A percentile compares a stretch with the other conserved stretches of the same genome.
These are phyloP conservation scores for Zosterops hypoxanthus DNA, from an alignment of 2,113 vertebrate species.

Conservation along the genomic window DNA sequence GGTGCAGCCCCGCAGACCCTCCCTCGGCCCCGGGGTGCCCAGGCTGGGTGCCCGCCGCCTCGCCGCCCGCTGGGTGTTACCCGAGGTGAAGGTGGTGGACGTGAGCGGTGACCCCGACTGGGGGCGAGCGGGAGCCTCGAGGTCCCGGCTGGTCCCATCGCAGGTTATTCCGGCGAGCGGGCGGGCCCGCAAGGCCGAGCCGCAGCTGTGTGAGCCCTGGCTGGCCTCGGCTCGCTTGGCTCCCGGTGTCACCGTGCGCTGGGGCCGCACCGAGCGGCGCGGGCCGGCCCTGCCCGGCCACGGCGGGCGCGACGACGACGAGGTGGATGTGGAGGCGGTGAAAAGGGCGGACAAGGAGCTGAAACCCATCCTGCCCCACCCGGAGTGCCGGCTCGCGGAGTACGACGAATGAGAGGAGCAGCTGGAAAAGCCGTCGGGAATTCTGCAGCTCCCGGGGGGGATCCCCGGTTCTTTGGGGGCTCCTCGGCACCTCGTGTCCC, in stretches of 20 bases:
- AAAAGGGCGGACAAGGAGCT: background rate
- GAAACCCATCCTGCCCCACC: background rate
- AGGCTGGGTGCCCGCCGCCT: background rate
- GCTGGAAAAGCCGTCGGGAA: background rate
- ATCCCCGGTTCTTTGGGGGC: too few species aligned
- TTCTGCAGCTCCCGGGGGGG: too few species aligned
- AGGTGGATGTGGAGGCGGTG: background rate
- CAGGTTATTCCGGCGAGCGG: accelerated
- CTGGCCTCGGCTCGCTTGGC: conserved; percentile 59
- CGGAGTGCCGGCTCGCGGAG: background rate
- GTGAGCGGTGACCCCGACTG: background rate
- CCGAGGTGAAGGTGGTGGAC: conserved; percentile 67
- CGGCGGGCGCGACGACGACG: accelerated
- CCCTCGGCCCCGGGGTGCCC: background rate
- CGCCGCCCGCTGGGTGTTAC: conserved; percentile 50
- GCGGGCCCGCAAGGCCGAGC: background rate
- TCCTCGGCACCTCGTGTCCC: background rate
- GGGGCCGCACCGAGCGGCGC: background rate
- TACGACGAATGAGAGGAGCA: background rate
- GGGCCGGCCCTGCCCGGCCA: background rate
- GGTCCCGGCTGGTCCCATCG: accelerated
- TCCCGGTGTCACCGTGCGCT: conserved; percentile 69
- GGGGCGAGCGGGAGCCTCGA: accelerated
- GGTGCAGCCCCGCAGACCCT: background rate
- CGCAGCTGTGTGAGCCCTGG: conserved; percentile 29